Evolutionary conservation across 2,797 vertebrate species (phyloP), one percentile per base, ranked within the genome.

Genomic region (Enteromius viviparus): DNA sequence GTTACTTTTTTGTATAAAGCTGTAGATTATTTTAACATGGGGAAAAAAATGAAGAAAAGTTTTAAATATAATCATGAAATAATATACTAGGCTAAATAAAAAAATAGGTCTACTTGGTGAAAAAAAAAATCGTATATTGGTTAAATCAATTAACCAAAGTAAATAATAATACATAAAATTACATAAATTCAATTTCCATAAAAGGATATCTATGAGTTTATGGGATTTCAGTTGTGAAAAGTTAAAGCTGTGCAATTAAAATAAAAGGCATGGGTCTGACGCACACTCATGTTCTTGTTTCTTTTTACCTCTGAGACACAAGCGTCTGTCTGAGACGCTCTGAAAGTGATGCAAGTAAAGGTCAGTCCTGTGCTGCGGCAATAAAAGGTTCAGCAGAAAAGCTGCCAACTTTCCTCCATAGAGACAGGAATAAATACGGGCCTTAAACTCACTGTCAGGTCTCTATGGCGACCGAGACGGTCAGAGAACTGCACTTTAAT

Each of bases 381-480:
- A 69, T 70, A 21, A 80, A 80, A 69, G 49, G 34, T 80, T 58
- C 42, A 58, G 9, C 23, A 70, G 65, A 80, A 80, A 80, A 19
- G 17, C 78, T 58, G 65, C 15, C 49, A 70, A 29, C 66, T 32
- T 70, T 58, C 7, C 37, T 58, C 51, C 23, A 17, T 5, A 21
- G 51, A 42, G 23, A 60, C 51, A 45, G 79, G 26, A 62, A 45
- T 72, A 72, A 64, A 74, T 14, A 42, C 58, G 42, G 53, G 29
- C 29, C 29, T 49, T 6, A 55, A 47, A 19, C 76, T 32, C 45
- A 64, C 53, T 64, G 53, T 64, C 34, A 51, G 4, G 42, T 81
- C 55, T 64, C 80, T 40, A 69, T 37, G 74, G 51, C 10, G 66
- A 83, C 66, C 34, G n/a, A 60, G 74, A 29, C 21, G 4, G 4